Conservation (phyloP, 2,888 invertebrate genomes). For the Parascotia fuliginaria region DNA sequence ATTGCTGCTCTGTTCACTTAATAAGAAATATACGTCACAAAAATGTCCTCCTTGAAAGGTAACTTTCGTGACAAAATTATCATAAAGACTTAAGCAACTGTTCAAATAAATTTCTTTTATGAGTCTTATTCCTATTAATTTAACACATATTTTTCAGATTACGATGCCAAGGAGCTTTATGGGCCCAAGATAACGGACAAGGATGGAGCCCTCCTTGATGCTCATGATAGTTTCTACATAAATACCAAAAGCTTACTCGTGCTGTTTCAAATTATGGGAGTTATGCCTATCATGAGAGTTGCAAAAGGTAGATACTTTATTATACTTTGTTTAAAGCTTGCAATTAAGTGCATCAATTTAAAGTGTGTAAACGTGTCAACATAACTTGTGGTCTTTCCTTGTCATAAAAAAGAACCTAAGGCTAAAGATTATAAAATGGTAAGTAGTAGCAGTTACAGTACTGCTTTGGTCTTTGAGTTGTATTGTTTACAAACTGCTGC, state of each 20-base stretch:
- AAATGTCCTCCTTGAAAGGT: background rate
- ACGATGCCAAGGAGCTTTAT: constrained; percentile 66
- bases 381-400: too few species aligned
- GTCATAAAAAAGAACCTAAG: too few species aligned
- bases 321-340: too few species aligned
- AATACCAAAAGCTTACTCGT: constrained; percentile 90
- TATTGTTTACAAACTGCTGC: too few species aligned
- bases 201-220: constrained; percentile 86
- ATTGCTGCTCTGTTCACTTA: background rate
- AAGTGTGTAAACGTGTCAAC: too few species aligned
- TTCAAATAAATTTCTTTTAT: constrained; percentile 31
- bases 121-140: constrained; percentile 8
- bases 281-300: constrained; percentile 90
- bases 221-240: constrained; percentile 89
- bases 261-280: constrained; percentile 90
- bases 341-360: too few species aligned
- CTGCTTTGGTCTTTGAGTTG: too few species aligned
- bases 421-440: too few species aligned
- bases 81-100: constrained; percentile 18
- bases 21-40: background rate
- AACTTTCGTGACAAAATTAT: constrained; percentile 13
- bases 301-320: constrained; percentile 74
- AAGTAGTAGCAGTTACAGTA: too few species aligned
- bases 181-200: constrained; percentile 81
- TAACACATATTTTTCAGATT: constrained; percentile 49